Conservation (phyloP, 2,888 invertebrate genomes). For the Polia nebulosa region DNA sequence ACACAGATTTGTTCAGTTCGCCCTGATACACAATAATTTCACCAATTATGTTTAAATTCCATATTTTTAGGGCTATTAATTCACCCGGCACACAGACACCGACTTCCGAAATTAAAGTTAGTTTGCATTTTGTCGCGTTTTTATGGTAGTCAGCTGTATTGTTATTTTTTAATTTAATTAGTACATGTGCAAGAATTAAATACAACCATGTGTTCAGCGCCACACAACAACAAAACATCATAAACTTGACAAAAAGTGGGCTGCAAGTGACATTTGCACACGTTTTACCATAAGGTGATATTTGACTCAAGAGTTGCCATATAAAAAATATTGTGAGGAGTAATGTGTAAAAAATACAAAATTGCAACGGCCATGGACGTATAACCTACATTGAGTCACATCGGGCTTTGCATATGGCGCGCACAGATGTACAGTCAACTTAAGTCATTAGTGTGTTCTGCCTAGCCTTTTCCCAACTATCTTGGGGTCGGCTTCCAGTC, state of each 20-base stretch:
- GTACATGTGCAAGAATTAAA: background rate
- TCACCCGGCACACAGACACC: no score
- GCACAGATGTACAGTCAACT: slow-evolving; percentile 13
- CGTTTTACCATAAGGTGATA: slow-evolving; percentile 36
- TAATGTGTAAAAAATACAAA: slow-evolving; percentile 30
- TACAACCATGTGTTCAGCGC: background rate
- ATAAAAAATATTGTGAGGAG: slow-evolving; percentile 6
- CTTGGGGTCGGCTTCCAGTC: no score
- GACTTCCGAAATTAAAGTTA: no score
- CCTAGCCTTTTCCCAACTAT: no score
- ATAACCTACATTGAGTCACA: slow-evolving; percentile 53
- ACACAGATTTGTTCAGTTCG: no score
- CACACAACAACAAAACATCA: background rate
- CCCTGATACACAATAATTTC: no score
- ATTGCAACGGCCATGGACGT: slow-evolving; percentile 47
- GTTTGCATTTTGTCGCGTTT: no score
- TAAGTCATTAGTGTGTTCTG: slow-evolving; percentile 8
- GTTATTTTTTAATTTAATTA: no score
- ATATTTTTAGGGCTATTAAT: no score
- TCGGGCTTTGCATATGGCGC: slow-evolving; percentile 32
- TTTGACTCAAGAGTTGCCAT: slow-evolving; percentile 34
- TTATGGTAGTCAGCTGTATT: no score
- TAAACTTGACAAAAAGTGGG: slow-evolving; percentile 4
- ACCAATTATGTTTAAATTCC: no score
- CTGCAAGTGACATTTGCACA: slow-evolving; percentile 30